Conservation (phyloP, 1,140 invertebrate species). For the Bombyx mandarina region DNA sequence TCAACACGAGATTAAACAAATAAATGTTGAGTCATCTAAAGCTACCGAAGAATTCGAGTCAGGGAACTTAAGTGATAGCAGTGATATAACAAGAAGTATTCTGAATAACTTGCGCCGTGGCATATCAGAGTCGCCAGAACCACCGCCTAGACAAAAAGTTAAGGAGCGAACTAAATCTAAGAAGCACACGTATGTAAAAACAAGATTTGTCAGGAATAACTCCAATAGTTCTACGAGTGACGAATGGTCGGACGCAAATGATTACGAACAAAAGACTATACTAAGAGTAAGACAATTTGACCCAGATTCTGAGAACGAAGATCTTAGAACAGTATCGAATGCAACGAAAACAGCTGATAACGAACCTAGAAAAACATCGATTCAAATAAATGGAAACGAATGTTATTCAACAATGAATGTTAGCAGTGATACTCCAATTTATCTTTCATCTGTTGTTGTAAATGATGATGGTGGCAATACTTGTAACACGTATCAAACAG, state of each 20-base stretch:
- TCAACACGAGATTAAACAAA: conserved; percentile 2
- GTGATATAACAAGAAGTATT: conserved; percentile 56
- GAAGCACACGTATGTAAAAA: conserved; percentile 68
- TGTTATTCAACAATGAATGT: conserved; percentile 78
- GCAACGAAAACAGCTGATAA: conserved; percentile 32
- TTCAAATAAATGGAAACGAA: conserved; percentile 81
- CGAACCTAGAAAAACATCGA: conserved; percentile 78
- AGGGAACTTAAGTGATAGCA: conserved; percentile 57
- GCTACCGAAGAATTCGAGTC: conserved; percentile 28
- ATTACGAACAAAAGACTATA: conserved; percentile 57
- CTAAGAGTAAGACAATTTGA: conserved; percentile 66
- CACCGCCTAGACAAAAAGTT: conserved; percentile 58
- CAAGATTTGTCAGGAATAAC: conserved; percentile 61
- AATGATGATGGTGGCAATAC: conserved; percentile 66
- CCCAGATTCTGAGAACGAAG: conserved; percentile 50
- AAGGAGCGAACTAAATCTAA: conserved; percentile 50
- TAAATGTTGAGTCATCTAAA: conserved; percentile 2
- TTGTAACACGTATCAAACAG: conserved; percentile 58
- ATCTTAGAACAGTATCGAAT: conserved; percentile 33
- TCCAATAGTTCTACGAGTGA: conserved; percentile 59
- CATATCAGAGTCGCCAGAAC: conserved; percentile 55
- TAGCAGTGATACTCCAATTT: conserved; percentile 73
- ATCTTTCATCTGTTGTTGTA: conserved; percentile 78
- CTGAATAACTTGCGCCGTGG: conserved; percentile 49
- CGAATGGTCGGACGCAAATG: conserved; percentile 63